These are phyloP conservation scores for Trissolcus basalis DNA, from an alignment of 1,140 invertebrate genomes.

Conservation along the genomic window DNA sequence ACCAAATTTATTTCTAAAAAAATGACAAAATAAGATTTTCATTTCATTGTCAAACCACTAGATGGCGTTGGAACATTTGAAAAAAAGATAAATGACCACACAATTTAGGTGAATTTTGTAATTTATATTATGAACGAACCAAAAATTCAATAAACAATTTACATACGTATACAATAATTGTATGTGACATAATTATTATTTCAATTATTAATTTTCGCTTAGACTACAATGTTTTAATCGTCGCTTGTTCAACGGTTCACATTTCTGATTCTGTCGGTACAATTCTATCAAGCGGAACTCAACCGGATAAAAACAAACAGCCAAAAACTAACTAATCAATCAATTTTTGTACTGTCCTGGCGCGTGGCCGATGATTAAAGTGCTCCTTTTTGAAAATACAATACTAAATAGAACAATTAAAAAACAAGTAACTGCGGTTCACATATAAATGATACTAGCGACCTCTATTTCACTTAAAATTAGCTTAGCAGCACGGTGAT, in stretches of 20 bases:
- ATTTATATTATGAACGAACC: conserved; percentile 44
- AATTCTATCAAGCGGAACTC: conserved; percentile 62
- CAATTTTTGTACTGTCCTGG: conserved; percentile 61
- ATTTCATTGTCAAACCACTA: too few species aligned
- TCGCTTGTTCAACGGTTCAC: conserved; percentile 58
- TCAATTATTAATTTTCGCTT: conserved; percentile 69
- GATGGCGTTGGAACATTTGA: too few species aligned
- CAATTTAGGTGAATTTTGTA: conserved; percentile 24
- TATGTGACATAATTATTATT: conserved; percentile 54
- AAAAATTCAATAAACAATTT: conserved; percentile 57
- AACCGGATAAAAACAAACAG: conserved; percentile 61
- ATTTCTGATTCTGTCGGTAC: conserved; percentile 10
- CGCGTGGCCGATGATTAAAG: conserved; percentile 36
- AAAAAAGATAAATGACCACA: background rate
- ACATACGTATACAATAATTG: conserved; percentile 56
- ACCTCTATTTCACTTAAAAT: background rate
- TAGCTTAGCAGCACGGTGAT: background rate
- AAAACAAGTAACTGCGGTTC: background rate
- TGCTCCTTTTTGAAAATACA: background rate
- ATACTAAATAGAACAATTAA: too few species aligned
- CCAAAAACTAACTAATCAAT: conserved; percentile 57
- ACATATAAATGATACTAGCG: background rate
- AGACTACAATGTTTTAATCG: conserved; percentile 63
- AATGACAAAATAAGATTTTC: too few species aligned
- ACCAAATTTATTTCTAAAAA: too few species aligned